These are phyloP conservation scores for Parazoanthus swiftii DNA, from an alignment of 92 coral and sea anemone genomes.

Conservation along the genomic window DNA sequence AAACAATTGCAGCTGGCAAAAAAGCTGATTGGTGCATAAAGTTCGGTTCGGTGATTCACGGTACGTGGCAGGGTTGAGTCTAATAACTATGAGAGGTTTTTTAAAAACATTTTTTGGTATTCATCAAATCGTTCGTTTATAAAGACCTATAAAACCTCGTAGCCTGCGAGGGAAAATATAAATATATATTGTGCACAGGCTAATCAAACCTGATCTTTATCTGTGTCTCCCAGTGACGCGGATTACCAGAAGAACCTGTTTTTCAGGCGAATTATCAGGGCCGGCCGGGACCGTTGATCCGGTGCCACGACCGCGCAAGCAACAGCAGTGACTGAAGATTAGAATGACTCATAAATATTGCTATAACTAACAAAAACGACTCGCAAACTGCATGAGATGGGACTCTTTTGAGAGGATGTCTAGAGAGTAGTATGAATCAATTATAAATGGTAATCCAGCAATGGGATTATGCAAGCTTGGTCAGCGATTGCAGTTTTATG, in stretches of 20 bases:
- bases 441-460: too few relatives aligned
- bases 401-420: background rate
- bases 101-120: background rate
- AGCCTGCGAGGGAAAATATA: background rate
- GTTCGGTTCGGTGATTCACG: background rate
- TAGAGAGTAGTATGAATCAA: background rate
- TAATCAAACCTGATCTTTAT: background rate
- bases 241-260: too few relatives aligned
- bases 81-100: too few relatives aligned
- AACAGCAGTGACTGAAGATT: background rate
- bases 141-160: too few relatives aligned
- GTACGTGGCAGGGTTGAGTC: background rate
- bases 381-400: background rate
- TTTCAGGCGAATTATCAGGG: too few relatives aligned
- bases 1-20: background rate
- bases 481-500: too few relatives aligned
- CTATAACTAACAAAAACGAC: background rate
- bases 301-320: background rate
- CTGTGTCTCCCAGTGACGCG: background rate
- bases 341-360: too few relatives aligned
- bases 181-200: too few relatives aligned
- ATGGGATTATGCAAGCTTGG: too few relatives aligned
- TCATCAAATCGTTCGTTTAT: too few relatives aligned
- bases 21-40: background rate
- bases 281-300: background rate